Conservation (phyloP, 2,113 vertebrate species). For the Suncus etruscus region DNA sequence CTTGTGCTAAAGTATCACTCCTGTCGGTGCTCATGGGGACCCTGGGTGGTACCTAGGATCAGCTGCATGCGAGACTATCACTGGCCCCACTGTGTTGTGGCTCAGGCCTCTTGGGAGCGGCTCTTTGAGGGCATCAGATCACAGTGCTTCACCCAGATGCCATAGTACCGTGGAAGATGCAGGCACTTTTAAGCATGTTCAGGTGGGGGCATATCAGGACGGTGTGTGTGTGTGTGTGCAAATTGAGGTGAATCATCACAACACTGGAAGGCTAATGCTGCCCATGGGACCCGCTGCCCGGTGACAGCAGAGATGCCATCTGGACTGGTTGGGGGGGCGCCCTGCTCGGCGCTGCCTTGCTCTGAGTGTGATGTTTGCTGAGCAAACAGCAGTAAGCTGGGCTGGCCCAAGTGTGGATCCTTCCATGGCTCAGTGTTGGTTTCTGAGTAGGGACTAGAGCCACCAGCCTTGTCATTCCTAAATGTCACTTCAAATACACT, state of each 20-base stretch:
- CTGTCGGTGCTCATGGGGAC: too few species aligned
- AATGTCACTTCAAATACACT: conserved; percentile 9
- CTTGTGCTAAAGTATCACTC: too few species aligned
- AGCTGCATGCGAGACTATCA: too few species aligned
- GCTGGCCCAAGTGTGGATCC: background rate
- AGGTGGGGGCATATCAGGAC: background rate
- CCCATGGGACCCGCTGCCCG: conserved; percentile 30
- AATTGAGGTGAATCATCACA: background rate
- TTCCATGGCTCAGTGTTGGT: conserved; percentile 1
- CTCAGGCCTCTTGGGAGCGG: too few species aligned
- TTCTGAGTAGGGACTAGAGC: background rate
- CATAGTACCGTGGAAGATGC: conserved; percentile 15
- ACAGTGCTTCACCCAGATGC: conserved; percentile 54
- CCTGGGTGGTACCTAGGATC: too few species aligned
- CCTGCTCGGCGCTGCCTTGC: background rate
- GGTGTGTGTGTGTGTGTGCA: background rate
- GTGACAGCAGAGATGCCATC: conserved; percentile 45
- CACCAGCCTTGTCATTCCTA: background rate
- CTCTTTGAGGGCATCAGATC: background rate
- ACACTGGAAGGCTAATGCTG: background rate
- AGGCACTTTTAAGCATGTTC: conserved; percentile 11
- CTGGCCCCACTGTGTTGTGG: too few species aligned
- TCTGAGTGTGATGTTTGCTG: background rate
- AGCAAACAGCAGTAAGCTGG: background rate
- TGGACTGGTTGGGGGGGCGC: background rate